Evolutionary conservation across 2,888 invertebrate genomes (phyloP), one percentile per base, ranked within the genome.

Genomic region (Archips xylosteana): DNA sequence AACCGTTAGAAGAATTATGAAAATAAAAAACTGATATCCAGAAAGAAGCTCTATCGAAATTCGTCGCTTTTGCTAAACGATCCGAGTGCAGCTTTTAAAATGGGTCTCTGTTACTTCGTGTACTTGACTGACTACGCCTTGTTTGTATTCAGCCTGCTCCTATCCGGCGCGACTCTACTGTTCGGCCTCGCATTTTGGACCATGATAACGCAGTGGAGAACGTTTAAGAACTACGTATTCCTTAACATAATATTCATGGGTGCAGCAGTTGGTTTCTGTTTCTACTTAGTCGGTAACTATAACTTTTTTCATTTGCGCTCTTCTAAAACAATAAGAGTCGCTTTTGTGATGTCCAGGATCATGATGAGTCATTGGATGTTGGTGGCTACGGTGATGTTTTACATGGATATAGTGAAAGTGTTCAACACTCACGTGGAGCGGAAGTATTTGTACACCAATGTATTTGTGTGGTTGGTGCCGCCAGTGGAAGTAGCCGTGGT

Each of bases 311-410:
- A 12, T 6, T 57, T 57, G 57, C 32, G 32, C 57, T 57, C 57
- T 6, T 57, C 57, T 32, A 8, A 12, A 5, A 1, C 6, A 23
- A 57, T 12, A 32, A 4, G 23, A n/a, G 47, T 62, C 6, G 61
- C 15, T 5, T 71, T 71, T 23, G 39, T 67, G 34, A 6, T 71
- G 34, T 67, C 66, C 1, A 51, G 71, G 3, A 61, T 71, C 54
- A 64, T 66, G 54, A 39, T 71, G 66, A 61, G 71, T 66, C 71
- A 71, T 54, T 71, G 71, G 71, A 39, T 71, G 34, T 10, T 71
- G 9, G 66, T 71, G 10, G 54, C 61, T 13, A 67, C 61, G 5
- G 15, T 67, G 10, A 61, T 67, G 60, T 62, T 61, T 23, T 67
- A 67, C 23, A 67, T 67, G 61, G 61, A 71, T 3, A 71, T 67